Conservation (phyloP, 2,113 vertebrate genomes). For the Scortum barcoo region DNA sequence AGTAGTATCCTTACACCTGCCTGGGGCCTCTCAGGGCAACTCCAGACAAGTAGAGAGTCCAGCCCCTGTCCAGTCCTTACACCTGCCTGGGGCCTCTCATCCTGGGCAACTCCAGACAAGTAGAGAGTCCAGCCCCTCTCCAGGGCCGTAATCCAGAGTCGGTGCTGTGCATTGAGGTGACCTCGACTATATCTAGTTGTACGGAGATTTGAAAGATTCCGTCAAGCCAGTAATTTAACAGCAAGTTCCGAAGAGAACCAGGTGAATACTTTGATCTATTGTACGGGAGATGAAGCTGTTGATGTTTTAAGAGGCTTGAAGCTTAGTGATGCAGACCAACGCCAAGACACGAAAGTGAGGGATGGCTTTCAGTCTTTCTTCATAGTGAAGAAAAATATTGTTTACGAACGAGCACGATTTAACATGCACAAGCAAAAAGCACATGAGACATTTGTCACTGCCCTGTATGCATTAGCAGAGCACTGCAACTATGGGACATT, state of each 20-base stretch:
- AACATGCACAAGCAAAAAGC: background rate
- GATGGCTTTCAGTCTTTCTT: background rate
- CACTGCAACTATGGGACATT: background rate
- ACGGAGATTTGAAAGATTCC: background rate
- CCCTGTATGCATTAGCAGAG: background rate
- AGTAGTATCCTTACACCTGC: too few species aligned
- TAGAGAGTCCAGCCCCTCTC: too few species aligned
- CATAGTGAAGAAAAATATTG: background rate
- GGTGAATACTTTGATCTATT: conserved; percentile 26
- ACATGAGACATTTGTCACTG: background rate
- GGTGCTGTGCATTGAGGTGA: too few species aligned
- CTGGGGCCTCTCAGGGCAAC: too few species aligned
- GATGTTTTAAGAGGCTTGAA: background rate
- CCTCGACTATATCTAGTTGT: too few species aligned
- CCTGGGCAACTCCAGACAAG: too few species aligned
- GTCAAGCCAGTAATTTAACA: background rate
- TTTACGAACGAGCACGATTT: background rate
- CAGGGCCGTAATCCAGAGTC: too few species aligned
- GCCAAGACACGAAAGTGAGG: background rate
- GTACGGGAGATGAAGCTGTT: background rate
- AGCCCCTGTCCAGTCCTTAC: too few species aligned
- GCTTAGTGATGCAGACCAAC: background rate
- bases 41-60: too few species aligned
- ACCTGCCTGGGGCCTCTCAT: too few species aligned
- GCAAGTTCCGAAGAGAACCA: conserved; percentile 11